phyloP scores from a whole-genome alignment of 2,113 vertebrate genomes.

The Protobothrops mucrosquamatus region DNA sequence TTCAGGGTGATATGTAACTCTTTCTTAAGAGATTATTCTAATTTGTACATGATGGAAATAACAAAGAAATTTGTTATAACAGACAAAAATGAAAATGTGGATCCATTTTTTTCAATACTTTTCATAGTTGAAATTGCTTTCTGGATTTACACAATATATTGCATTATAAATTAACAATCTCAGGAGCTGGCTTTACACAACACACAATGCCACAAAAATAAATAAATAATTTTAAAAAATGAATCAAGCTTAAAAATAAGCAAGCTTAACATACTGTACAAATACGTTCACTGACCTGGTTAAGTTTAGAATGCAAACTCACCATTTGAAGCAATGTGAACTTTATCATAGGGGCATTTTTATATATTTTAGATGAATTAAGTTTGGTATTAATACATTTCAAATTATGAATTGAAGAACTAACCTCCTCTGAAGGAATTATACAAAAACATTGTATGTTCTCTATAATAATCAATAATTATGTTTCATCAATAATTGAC shows the following conservation, averaged over 20 bases:
- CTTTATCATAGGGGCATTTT: slow-evolving; percentile 47
- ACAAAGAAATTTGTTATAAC: not conserved
- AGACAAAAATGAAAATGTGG: not conserved
- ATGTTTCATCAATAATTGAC: not conserved
- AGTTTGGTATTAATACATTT: slow-evolving; percentile 46
- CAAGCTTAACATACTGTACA: not conserved
- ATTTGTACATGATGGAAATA: not conserved
- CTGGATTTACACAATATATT: not conserved
- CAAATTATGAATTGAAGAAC: slow-evolving; percentile 46
- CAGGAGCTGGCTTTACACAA: not conserved
- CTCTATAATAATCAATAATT: slow-evolving; percentile 25
- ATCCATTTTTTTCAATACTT: not conserved
- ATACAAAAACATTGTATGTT: not conserved
- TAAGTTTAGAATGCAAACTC: not conserved
- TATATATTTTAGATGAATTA: slow-evolving; percentile 61
- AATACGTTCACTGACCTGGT: not conserved
- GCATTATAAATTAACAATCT: not conserved
- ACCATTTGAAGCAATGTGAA: slow-evolving; percentile 48
- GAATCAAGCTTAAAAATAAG: not conserved
- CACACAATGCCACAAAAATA: not conserved
- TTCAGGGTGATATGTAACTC: not conserved
- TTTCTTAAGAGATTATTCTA: not conserved
- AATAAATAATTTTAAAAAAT: not conserved
- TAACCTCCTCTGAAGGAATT: slow-evolving; percentile 31
- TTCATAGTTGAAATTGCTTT: slow-evolving; percentile 25